Evolutionary conservation across 2,888 invertebrate genomes (phyloP), one percentile per base, ranked within the genome.

Genomic region (Leptinotarsa tumamoca): DNA sequence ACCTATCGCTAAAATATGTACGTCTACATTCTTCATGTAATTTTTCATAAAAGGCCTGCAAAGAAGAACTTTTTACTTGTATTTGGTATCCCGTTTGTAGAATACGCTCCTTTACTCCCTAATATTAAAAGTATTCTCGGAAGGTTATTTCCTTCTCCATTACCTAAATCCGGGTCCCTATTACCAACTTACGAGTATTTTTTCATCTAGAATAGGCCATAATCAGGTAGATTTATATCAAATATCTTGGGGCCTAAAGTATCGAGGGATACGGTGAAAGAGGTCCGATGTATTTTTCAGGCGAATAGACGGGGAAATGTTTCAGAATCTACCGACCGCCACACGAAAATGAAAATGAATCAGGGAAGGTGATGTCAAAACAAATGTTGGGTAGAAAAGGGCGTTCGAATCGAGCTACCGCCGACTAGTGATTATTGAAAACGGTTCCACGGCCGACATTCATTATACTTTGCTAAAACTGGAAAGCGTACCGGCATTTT

Each of bases 391-490:
- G 78, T 68, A 75, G 79, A 78, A 76, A 78, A 79, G 80, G 82
- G 80, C 80, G 79, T 79, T 81, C 78, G 73, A 81, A 82, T 77
- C 77, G 77, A 81, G 77, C 77, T 77, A 81, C 76, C 80, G 80
- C 80, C 80, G 80, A 81, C 77, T 82, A 76, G 82, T 85, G 83
- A 84, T 85, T 85, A 85, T 85, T 85, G 85, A 85, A 85, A 84
- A 85, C 82, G 83, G 82, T 82, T 82, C 81, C 80, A 83, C 80
- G 81, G 82, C 81, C 82, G 81, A 84, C 84, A 85, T 85, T 84
- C 85, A 82, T 85, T 85, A 85, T 82, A 84, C 83, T 86, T 84
- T 83, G 81, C 82, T 81, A 82, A 83, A 84, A 83, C 81, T 84
- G 81, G 82, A 76, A 79, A 82, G 78, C 78, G 78, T 79, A 79